Evolutionary conservation across 1,140 invertebrate genomes (phyloP).

Genomic region (Drosophila ambigua): DNA sequence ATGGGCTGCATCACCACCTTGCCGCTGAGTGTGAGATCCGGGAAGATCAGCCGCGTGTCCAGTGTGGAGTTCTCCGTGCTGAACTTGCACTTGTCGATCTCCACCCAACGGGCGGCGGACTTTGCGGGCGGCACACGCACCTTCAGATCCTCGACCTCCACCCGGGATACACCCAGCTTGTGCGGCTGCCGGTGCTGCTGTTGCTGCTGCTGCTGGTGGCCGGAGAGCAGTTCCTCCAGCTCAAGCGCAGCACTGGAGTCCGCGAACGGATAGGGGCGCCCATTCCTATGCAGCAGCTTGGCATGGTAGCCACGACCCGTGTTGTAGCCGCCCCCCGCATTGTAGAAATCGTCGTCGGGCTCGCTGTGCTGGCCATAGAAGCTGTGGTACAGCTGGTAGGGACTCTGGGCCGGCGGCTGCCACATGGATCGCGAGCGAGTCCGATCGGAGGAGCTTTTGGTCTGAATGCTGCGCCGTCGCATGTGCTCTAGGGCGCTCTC

Average conservation of each 20-base stretch:
- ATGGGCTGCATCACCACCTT: conserved; percentile 87
- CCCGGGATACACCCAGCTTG: conserved; percentile 68
- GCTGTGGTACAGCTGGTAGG: conserved; percentile 86
- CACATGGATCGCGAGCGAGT: conserved; percentile 63
- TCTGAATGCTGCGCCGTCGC: conserved; percentile 83
- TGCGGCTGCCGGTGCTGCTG: conserved; percentile 67
- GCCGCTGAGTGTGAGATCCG: conserved; percentile 91
- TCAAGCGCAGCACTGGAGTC: conserved; percentile 48
- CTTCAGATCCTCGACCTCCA: conserved; percentile 85
- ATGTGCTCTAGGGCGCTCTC: conserved; percentile 85
- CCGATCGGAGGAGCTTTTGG: conserved; percentile 47
- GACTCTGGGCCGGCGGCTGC: conserved; percentile 83
- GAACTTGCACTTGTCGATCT: conserved; percentile 90
- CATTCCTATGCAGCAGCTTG: conserved; percentile 61
- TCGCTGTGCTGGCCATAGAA: conserved; percentile 81
- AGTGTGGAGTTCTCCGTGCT: conserved; percentile 89
- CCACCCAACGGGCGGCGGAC: conserved; percentile 86
- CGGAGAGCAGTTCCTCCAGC: conserved; percentile 59
- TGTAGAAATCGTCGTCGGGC: conserved; percentile 75
- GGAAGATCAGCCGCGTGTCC: conserved; percentile 90
- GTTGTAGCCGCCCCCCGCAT: conserved; percentile 38
- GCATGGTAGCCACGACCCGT: conserved; percentile 66
- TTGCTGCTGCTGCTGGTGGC: conserved; percentile 41
- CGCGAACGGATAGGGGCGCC: conserved; percentile 45
- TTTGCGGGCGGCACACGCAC: conserved; percentile 85